Base-by-base conservation (phyloP, 2,888 invertebrate genomes). In the Meteorus colon region DNA sequence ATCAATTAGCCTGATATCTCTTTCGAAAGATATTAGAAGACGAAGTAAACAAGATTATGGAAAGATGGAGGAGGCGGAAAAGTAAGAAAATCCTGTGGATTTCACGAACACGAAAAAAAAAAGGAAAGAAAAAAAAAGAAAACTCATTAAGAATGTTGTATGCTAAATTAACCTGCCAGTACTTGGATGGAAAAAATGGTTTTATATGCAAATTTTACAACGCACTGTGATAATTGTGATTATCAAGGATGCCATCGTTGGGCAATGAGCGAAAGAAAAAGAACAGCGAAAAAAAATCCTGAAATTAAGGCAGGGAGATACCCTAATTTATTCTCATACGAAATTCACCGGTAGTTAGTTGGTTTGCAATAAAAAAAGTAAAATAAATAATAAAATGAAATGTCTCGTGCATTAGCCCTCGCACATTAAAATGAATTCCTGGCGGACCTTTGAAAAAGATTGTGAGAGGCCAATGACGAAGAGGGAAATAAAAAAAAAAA, bases 361-460 rank as follows among this genome's bases (percentile, higher is more conserved):
- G 48, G 48, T 48, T 48, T 48, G n/a, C 16, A 48, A 48, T 48
- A 48, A 48, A 48, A 48, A 48, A n/a, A 48, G 14, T 3, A 45
- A 10, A 45, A 45, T 45, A 48, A 48, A 48, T 48, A 48, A 48
- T 48, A 48, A 48, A 48, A 48, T 48, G 48, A 48, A 48, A 48
- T 48, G n/a, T n/a, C 48, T n/a, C n/a, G 48, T 48, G 48, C 48
- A 48, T 48, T 48, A 48, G 48, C 48, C 48, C 48, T n/a, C n/a
- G 48, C n/a, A n/a, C 48, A 48, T 48, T 48, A 48, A 48, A 48
- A 48, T n/a, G n/a, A 48, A 48, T 48, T 48, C 16, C 16, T 16
- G n/a, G 48, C 48, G 48, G 16, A 6, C n/a, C 48, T 5, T 48
- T 48, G 31, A 24, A 62, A 62, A 60, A 24, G 59, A 27, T 24